phyloP scores from a whole-genome alignment of 2,888 invertebrate species.

The Bhutanitis thaidina region DNA sequence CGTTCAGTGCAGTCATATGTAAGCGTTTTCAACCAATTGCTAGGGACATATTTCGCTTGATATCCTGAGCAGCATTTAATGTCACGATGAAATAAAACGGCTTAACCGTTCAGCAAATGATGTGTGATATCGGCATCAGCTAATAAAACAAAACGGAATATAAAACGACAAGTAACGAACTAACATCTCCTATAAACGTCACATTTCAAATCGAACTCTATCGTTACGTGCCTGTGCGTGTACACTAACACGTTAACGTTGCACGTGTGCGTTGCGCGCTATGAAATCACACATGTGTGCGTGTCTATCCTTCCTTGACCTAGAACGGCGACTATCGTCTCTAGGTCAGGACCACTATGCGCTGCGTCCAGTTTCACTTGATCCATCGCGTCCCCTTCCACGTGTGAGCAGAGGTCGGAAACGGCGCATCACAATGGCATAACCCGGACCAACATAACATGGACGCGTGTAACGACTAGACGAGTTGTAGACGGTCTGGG shows the following conservation, averaged over 20 bases:
- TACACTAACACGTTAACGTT: conserved; percentile 18
- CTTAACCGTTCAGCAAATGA: too few species aligned
- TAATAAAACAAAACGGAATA: not conserved
- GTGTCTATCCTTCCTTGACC: conserved; percentile 78
- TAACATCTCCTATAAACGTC: not conserved
- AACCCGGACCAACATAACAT: conserved; percentile 38
- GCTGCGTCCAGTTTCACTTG: conserved; percentile 48
- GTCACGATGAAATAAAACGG: too few species aligned
- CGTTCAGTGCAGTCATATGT: too few species aligned
- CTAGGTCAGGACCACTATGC: conserved; percentile 75
- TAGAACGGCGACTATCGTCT: conserved; percentile 70
- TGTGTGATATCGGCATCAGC: too few species aligned
- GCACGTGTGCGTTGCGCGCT: conserved; percentile 15
- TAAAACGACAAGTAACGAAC: not conserved
- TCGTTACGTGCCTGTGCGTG: conserved; percentile 1
- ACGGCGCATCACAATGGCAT: conserved; percentile 41
- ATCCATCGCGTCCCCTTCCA: conserved; percentile 31
- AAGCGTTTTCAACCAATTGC: too few species aligned
- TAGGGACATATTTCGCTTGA: too few species aligned
- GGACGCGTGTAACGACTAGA: conserved; percentile 59
- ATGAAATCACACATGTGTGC: conserved; percentile 44
- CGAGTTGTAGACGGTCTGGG: conserved; percentile 58
- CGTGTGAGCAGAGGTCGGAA: conserved; percentile 12
- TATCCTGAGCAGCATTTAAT: too few species aligned
- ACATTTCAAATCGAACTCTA: conserved; percentile 9